Percentiles rank a stretch among this genome's conserved stretches.
These are phyloP conservation scores for Neogobius melanostomus DNA, from an alignment of 2,113 vertebrate species.

Conservation along the genomic window DNA sequence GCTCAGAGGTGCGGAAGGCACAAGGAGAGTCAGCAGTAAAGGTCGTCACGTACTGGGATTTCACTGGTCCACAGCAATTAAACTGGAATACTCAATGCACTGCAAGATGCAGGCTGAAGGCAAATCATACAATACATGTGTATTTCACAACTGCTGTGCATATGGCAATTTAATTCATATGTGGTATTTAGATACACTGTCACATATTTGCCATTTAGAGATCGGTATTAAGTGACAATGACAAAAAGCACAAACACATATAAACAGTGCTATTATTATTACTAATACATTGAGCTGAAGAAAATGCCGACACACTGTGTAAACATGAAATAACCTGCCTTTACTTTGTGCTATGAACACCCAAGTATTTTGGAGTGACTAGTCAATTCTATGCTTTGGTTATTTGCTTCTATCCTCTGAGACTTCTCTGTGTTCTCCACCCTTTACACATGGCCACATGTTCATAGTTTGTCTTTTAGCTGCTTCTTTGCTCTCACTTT, in stretches of 20 bases:
- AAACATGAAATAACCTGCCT: not conserved
- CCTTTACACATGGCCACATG: slow-evolving; percentile 38
- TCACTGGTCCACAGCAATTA: slow-evolving; percentile 3
- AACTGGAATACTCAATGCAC: not conserved
- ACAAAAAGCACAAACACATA: too few species aligned
- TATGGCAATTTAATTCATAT: too few species aligned
- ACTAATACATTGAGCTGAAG: not conserved
- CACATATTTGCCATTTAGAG: too few species aligned
- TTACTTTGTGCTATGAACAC: not conserved
- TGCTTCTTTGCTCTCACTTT: not conserved
- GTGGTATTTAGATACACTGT: too few species aligned
- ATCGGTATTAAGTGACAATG: too few species aligned
- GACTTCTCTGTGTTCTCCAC: slow-evolving; percentile 45
- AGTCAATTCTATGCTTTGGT: slow-evolving; percentile 19
- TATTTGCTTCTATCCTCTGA: slow-evolving; percentile 55
- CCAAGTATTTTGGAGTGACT: not conserved
- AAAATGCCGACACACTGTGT: not conserved
- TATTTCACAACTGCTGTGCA: too few species aligned
- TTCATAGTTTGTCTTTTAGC: slow-evolving; percentile 9
- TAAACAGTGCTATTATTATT: too few species aligned
- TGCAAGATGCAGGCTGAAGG: too few species aligned
- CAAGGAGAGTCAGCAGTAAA: slow-evolving; percentile 18
- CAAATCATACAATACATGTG: too few species aligned
- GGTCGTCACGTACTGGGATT: not conserved
- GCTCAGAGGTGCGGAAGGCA: not conserved